Evolutionary conservation across 2,888 invertebrate species (phyloP).

Genomic region (Nebria brevicollis): DNA sequence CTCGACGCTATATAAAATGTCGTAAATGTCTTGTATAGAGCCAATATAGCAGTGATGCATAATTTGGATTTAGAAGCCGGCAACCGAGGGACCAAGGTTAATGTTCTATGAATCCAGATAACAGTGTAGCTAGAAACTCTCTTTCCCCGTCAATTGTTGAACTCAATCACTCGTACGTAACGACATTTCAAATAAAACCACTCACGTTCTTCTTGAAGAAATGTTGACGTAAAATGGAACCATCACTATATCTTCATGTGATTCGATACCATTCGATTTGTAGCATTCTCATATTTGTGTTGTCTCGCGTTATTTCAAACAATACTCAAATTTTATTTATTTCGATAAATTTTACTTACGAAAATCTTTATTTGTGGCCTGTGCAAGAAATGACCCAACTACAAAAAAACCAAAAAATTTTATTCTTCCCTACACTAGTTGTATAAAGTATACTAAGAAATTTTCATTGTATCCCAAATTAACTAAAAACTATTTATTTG

Average conservation of each 20-base stretch:
- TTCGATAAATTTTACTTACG: background rate
- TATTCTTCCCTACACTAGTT: too few species aligned
- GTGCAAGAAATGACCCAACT: background rate
- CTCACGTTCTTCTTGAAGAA: background rate
- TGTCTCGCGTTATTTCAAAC: background rate
- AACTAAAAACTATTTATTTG: too few species aligned
- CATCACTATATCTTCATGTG: constrained; percentile 1
- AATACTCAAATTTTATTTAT: background rate
- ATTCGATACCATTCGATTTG: background rate
- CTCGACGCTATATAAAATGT: constrained; percentile 14
- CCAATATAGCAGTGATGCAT: constrained; percentile 42
- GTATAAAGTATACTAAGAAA: too few species aligned
- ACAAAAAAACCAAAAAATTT: too few species aligned
- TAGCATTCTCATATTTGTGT: background rate
- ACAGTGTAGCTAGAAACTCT: constrained; percentile 15
- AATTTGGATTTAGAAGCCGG: constrained; percentile 44
- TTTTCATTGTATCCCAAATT: too few species aligned
- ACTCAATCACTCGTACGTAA: constrained; percentile 38
- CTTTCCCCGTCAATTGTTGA: constrained; percentile 37
- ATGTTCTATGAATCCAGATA: constrained; percentile 48
- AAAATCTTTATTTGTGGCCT: background rate
- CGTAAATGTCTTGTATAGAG: constrained; percentile 45
- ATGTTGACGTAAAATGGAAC: background rate
- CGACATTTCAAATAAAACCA: constrained; percentile 9
- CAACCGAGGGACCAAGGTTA: constrained; percentile 34